phyloP scores from a whole-genome alignment of 2,797 vertebrate species.

The Manis javanica region DNA sequence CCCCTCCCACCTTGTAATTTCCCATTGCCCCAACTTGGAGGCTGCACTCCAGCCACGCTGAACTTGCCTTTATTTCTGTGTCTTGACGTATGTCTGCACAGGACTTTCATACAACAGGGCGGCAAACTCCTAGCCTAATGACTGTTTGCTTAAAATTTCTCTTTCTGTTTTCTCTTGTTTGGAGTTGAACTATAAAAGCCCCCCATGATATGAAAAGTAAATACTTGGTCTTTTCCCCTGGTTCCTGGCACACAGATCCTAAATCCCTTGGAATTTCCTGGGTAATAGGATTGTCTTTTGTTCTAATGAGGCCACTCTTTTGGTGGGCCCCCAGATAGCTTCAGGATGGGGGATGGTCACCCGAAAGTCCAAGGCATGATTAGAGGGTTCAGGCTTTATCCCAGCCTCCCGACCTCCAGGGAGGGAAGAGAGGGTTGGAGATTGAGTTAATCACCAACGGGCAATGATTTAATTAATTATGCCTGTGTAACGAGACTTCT shows the following conservation, averaged over 20 bases:
- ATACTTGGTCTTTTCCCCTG: not conserved
- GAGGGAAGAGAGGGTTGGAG: not conserved
- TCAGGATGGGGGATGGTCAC: not conserved
- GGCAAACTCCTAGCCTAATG: not conserved
- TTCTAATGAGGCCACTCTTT: not conserved
- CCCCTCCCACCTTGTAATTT: not conserved
- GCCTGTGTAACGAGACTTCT: not conserved
- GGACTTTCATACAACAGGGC: not conserved
- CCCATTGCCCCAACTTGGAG: not conserved
- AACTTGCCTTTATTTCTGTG: not conserved
- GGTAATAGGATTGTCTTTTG: not conserved
- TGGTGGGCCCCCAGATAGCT: not conserved
- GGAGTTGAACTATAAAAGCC: not conserved
- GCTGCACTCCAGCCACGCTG: not conserved
- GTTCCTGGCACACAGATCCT: not conserved
- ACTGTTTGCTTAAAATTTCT: not conserved
- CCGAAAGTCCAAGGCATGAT: not conserved
- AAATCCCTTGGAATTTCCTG: conserved; percentile 14
- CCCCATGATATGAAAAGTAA: not conserved
- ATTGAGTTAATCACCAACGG: not conserved
- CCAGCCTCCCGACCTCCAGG: not conserved
- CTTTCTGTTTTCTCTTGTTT: not conserved
- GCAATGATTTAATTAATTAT: not conserved
- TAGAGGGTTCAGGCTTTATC: not conserved
- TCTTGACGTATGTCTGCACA: not conserved